Base-by-base conservation (phyloP, 2,797 vertebrate species). In the Catostomus latipinnis region DNA sequence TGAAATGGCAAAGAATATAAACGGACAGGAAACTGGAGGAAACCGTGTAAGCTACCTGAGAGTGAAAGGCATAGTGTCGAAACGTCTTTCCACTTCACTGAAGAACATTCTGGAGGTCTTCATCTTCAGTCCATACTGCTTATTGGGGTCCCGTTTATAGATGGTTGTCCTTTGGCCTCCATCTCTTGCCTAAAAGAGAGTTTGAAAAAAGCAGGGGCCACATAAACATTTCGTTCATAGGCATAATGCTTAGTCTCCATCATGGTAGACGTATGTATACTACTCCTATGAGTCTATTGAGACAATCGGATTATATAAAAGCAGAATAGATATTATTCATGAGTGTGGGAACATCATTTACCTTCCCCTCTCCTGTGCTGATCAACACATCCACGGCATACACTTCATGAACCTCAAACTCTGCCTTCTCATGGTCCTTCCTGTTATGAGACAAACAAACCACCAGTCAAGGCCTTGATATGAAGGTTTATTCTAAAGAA, bases 301-400 rank as follows among this genome's bases (percentile, higher is more conserved):
- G 7, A 75, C 0, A 34, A 12, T 68, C 66, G 1, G 43, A 48
- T 48, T 57, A 6, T 1, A 80, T 80, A 61, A 10, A 3, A 63
- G 68, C 74, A 50, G 34, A 68, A 11, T 22, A 18, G 6, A 6
- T 18, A 34, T 14, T 11, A 50, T 12, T 14, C 14, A 5, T 49
- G 9, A 18, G 54, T 8, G 9, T 60, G 22, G 10, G 53, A n/a
- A 22, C 7, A 48, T 69, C 53, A 12, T 90, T 92, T 80, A 97
- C 98, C 96, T 99, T 99, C 12, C 98, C 98, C 86, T 99, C 97
- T 86, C 97, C 98, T n/a, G 96, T 96, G 92, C 98, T 99, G 90
- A 99, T 92, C 0, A 99, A 95, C 81, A 99, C 97, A 76, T 98
- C 97, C 22, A 99, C 96, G 13, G 98, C 98, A 50, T 99, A 99